Evolutionary conservation across 2,113 vertebrate genomes (phyloP).

Genomic region (Coptodon rendalli): DNA sequence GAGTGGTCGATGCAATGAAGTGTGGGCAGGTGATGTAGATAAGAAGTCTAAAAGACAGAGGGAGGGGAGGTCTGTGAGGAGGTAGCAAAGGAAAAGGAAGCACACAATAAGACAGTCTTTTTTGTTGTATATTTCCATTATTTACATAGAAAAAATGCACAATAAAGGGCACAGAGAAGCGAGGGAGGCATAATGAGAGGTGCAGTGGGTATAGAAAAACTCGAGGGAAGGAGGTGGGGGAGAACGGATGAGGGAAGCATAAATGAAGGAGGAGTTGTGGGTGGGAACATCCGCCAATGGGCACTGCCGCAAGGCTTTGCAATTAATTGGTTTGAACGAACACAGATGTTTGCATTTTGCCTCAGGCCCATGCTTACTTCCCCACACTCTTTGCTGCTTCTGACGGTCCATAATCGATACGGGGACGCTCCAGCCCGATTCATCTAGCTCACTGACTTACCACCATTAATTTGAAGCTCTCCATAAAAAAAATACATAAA

Average conservation of each 20-base stretch:
- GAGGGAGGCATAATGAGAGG: neutral
- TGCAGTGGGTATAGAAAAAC: neutral
- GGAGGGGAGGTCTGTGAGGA: neutral
- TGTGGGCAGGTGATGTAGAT: neutral
- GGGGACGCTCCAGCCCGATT: neutral
- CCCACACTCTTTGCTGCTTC: neutral
- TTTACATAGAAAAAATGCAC: neutral
- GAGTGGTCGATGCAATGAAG: neutral
- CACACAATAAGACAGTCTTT: neutral
- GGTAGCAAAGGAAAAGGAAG: neutral
- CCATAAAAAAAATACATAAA: neutral
- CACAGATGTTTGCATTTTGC: constrained; percentile 50
- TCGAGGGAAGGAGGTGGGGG: neutral
- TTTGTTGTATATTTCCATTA: neutral
- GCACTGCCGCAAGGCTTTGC: neutral
- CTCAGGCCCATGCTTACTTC: neutral
- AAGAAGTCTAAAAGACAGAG: neutral
- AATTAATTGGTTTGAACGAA: constrained; percentile 42
- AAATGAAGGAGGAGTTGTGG: constrained; percentile 21
- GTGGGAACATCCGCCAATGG: neutral
- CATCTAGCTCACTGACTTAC: neutral
- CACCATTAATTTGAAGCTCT: neutral
- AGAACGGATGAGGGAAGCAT: neutral
- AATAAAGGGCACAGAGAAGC: neutral
- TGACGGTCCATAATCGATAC: constrained; percentile 12